A percentile compares a stretch with the other conserved stretches of the same genome.
Evolutionary conservation across 2,113 vertebrate species (phyloP).

Genomic region (Lepisosteus oculatus): DNA sequence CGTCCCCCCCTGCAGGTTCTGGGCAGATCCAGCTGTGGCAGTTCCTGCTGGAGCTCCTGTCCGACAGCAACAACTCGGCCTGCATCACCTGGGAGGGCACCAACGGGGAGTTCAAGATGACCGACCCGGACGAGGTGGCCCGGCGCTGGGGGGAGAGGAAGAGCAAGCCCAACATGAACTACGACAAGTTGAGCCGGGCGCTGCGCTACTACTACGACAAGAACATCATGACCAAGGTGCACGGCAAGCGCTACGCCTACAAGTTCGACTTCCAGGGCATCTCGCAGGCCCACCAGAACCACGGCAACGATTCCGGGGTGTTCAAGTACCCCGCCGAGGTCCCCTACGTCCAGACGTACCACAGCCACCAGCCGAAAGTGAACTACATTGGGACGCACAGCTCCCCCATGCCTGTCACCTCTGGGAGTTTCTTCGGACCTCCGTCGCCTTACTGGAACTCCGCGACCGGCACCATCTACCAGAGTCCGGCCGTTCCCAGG

Average conservation of each 20-base stretch:
- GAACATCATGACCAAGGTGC: constrained; percentile 78
- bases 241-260: constrained; percentile 72
- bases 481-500: constrained; percentile 54
- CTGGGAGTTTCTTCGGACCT: constrained; percentile 54
- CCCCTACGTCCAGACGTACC: constrained; percentile 52
- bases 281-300: constrained; percentile 63
- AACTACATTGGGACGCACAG: constrained; percentile 60
- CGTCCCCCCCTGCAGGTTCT: constrained; percentile 55
- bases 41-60: constrained; percentile 76
- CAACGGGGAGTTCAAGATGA: constrained; percentile 83
- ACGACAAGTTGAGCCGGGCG: constrained; percentile 69
- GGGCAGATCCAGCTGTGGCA: constrained; percentile 83
- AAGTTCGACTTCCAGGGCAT: constrained; percentile 73
- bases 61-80: constrained; percentile 64
- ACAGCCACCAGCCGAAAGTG: constrained; percentile 71
- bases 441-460: constrained; percentile 64
- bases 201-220: constrained; percentile 76
- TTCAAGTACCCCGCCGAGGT: constrained; percentile 62
- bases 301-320: constrained; percentile 43
- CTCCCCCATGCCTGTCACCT: constrained; percentile 55
- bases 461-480: constrained; percentile 58
- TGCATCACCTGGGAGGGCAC: constrained; percentile 79
- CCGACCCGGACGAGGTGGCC: constrained; percentile 78
- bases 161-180: constrained; percentile 80
- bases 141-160: constrained; percentile 80